Base-by-base conservation (phyloP, 2,797 vertebrate species). In the Aplochiton taeniatus region DNA sequence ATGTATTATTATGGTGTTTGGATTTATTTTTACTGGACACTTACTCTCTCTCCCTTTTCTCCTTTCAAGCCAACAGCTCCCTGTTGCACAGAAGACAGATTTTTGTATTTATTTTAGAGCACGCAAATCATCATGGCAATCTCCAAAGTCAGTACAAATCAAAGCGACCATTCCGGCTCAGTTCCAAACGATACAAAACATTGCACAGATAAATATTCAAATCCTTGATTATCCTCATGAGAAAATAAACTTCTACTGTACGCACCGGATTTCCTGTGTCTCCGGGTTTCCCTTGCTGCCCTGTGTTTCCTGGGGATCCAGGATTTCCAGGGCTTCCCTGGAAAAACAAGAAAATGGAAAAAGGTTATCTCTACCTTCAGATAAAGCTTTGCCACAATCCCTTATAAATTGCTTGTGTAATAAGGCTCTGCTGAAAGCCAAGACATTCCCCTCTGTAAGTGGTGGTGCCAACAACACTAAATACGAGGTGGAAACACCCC, bases 41-140 rank as follows among this genome's bases (percentile, higher is more conserved):
- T 80, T 91, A 99, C 98, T 87, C 93, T 93, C 78, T 99, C 98
- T 53, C 98, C 98, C 81, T 97, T 99, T 85, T 99, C 98, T 92
- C 98, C 98, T 89, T 98, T 99, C 75, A 91, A 78, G 73, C 98
- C 98, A 79, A 84, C 78, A 65, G 90, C 0, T 79, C 98, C 98
- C 98, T 99, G 80, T 90, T 85, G 90, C 52, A 43, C 57, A 91
- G 58, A 75, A 64, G 13, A 56, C 41, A 4, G 11, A 18, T 20
- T n/a, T 52, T 48, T 31, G 31, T 11, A 52, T 42, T 16, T 42
- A 41, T 16, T 3, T 31, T 31, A 31, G 31, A 31, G 31, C 31
- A 31, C 31, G 31, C 31, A 63, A 49, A 11, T 0, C 54, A 41
- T 19, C 18, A 55, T 42, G 52, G n/a, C n/a, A 17, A 41, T 57